Evolutionary conservation across 2,888 invertebrate genomes (phyloP).

Genomic region (Drosophila rubida): DNA sequence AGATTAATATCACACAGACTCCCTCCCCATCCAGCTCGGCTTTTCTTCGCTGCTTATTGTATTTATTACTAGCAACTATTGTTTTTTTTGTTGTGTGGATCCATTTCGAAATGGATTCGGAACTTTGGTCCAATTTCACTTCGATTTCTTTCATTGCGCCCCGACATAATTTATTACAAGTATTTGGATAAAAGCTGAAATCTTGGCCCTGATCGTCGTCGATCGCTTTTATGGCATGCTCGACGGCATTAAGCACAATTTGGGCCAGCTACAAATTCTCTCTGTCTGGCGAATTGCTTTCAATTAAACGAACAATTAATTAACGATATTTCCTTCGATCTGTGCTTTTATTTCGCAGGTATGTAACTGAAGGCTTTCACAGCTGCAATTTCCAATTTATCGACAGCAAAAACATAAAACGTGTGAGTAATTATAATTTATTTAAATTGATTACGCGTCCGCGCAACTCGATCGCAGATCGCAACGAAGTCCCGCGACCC

Average conservation of each 20-base stretch:
- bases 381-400: neutral
- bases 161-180: conserved; percentile 18
- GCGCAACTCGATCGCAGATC: conserved; percentile 43
- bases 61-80: conserved; percentile 29
- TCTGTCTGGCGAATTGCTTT: conserved; percentile 3
- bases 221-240: conserved; percentile 40
- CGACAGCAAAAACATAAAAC: neutral
- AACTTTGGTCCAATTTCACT: conserved; percentile 78
- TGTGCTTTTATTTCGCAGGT: conserved; percentile 59
- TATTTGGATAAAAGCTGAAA: conserved; percentile 17
- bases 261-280: neutral
- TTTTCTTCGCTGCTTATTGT: conserved; percentile 19
- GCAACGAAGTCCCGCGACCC: conserved; percentile 59
- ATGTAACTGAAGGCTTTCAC: conserved; percentile 45
- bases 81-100: conserved; percentile 10
- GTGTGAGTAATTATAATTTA: conserved; percentile 77
- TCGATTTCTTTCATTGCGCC: conserved; percentile 26
- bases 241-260: conserved; percentile 16
- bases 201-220: conserved; percentile 19
- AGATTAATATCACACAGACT: conserved; percentile 66
- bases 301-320: conserved; percentile 35
- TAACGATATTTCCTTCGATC: conserved; percentile 15
- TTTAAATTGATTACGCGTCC: conserved; percentile 72
- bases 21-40: neutral
- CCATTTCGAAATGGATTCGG: conserved; percentile 72